phyloP scores from a whole-genome alignment of 1,140 invertebrate genomes.

The Melipona quadrifasciata region DNA sequence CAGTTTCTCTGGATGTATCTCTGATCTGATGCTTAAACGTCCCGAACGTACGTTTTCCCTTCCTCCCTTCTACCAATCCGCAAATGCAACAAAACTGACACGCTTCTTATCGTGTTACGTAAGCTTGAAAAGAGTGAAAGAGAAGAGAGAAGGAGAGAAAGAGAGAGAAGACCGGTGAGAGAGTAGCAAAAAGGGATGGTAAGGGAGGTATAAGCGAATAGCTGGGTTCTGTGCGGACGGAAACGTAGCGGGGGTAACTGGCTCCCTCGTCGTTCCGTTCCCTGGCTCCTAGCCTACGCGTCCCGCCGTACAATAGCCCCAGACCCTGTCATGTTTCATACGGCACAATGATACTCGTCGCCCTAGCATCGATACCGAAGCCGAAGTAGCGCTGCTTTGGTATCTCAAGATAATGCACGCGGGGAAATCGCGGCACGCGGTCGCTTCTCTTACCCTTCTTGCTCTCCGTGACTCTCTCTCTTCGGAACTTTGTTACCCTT shows the following conservation, averaged over 20 bases:
- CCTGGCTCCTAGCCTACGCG: constrained; percentile 69
- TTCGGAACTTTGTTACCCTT: neutral
- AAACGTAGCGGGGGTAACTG: constrained; percentile 41
- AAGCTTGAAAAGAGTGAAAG: constrained; percentile 24
- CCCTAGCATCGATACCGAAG: constrained; percentile 65
- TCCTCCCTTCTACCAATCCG: constrained; percentile 26
- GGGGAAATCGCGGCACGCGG: constrained; percentile 61
- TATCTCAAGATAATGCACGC: constrained; percentile 79
- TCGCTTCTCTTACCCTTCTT: neutral
- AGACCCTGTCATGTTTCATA: constrained; percentile 77
- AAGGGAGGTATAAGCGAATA: neutral
- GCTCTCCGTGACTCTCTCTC: neutral
- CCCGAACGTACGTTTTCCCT: neutral
- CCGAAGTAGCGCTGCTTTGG: constrained; percentile 49
- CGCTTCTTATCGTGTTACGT: constrained; percentile 81
- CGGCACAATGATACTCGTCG: constrained; percentile 77
- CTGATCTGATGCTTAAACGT: constrained; percentile 78
- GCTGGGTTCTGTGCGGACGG: constrained; percentile 8
- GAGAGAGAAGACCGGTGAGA: neutral
- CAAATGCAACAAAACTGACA: constrained; percentile 79
- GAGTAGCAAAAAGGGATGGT: neutral
- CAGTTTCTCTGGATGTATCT: constrained; percentile 57
- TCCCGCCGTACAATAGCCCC: constrained; percentile 76
- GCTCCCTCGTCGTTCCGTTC: constrained; percentile 58
- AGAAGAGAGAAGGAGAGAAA: constrained; percentile 25